Conservation (phyloP, 2,888 invertebrate genomes). For the Meliscaeva auricollis region DNA sequence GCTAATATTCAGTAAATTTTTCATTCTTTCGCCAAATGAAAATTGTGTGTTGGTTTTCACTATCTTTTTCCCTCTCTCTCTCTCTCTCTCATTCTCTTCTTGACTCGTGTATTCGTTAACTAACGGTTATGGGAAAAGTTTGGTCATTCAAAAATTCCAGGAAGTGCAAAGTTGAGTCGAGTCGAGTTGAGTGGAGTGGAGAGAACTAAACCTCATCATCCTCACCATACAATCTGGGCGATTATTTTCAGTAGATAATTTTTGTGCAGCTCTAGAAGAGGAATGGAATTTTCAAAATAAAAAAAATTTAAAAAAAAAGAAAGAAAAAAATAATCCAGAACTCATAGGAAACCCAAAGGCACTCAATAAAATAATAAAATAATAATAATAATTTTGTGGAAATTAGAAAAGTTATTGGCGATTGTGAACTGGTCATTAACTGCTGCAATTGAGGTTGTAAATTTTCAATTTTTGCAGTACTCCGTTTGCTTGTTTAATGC, state of each 20-base stretch:
- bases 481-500: slow-evolving; percentile 46
- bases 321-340: slow-evolving; percentile 14
- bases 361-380: slow-evolving; percentile 74
- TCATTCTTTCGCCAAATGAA: slow-evolving; percentile 60
- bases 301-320: slow-evolving; percentile 12
- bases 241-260: slow-evolving; percentile 64
- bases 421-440: slow-evolving; percentile 75
- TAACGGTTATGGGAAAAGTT: slow-evolving; percentile 72
- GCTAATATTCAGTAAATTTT: slow-evolving; percentile 70
- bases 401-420: slow-evolving; percentile 74
- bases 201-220: slow-evolving; percentile 2
- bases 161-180: slow-evolving; percentile 8
- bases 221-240: slow-evolving; percentile 18
- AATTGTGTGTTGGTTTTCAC: slow-evolving; percentile 5
- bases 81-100: background rate
- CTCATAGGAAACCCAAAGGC: slow-evolving; percentile 39
- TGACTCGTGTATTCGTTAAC: slow-evolving; percentile 43
- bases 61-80: slow-evolving; percentile 36
- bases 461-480: slow-evolving; percentile 66
- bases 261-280: background rate
- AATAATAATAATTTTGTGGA: slow-evolving; percentile 73
- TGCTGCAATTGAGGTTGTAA: slow-evolving; percentile 73
- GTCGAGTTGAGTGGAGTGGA: background rate
- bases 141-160: slow-evolving; percentile 67
- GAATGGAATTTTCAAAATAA: slow-evolving; percentile 3